A percentile compares a stretch with the other conserved stretches of the same genome.
Evolutionary conservation across 2,888 invertebrate species (phyloP).

Genomic region (Eupithecia pulchellata): DNA sequence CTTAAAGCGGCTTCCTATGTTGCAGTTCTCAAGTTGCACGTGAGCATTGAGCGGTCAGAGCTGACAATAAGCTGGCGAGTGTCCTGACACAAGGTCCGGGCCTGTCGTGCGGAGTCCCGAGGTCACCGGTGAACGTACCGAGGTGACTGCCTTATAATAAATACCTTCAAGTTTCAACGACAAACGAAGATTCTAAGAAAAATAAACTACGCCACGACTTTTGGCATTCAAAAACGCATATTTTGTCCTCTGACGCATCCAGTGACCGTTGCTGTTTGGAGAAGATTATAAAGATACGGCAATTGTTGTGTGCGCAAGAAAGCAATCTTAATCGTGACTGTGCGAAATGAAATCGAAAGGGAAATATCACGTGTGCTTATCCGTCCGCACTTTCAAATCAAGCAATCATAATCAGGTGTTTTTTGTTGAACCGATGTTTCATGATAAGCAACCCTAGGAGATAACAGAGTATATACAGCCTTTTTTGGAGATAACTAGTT

Average conservation of each 20-base stretch:
- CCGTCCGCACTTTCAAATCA: constrained; percentile 42
- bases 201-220: constrained; percentile 5
- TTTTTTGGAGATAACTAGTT: not conserved
- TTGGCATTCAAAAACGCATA: constrained; percentile 38
- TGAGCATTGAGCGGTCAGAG: constrained; percentile 42
- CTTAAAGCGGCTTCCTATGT: constrained; percentile 49
- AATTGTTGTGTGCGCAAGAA: constrained; percentile 35
- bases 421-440: not conserved
- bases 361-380: constrained; percentile 33
- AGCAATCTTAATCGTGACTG: constrained; percentile 40
- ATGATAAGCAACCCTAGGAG: not conserved
- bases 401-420: constrained; percentile 29
- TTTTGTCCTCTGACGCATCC: constrained; percentile 7
- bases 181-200: constrained; percentile 6
- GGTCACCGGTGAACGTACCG: constrained; percentile 77
- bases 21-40: constrained; percentile 47
- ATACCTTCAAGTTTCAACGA: constrained; percentile 5
- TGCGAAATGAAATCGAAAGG: constrained; percentile 46
- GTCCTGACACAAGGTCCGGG: constrained; percentile 74
- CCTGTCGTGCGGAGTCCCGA: constrained; percentile 62
- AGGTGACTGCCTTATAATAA: constrained; percentile 54
- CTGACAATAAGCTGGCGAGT: constrained; percentile 57
- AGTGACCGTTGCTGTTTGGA: not conserved
- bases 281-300: not conserved
- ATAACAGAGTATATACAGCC: not conserved